Percentiles rank a stretch among this genome's conserved stretches.
These are phyloP conservation scores for Eptesicus fuscus DNA, from an alignment of 2,113 vertebrate species.

Conservation along the genomic window DNA sequence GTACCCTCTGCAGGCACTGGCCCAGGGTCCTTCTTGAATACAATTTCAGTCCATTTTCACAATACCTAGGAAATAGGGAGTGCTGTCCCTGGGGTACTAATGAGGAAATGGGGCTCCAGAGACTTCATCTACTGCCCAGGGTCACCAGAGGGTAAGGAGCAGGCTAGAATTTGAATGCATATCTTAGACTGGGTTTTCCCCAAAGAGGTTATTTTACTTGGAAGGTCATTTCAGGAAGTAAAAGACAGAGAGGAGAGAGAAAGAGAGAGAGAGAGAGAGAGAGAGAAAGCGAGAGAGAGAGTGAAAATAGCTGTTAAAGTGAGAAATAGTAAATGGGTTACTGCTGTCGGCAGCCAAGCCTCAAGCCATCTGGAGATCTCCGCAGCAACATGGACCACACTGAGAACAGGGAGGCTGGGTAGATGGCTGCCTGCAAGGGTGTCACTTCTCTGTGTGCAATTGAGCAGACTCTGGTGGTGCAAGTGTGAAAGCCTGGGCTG, in stretches of 20 bases:
- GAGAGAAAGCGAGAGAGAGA: not conserved
- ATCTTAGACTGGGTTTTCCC: not conserved
- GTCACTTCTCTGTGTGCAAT: too few species aligned
- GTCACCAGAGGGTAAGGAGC: not conserved
- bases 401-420: not conserved
- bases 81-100: not conserved
- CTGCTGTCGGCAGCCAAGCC: too few species aligned
- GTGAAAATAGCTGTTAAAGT: not conserved
- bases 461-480: not conserved
- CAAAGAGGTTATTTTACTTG: not conserved
- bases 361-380: not conserved
- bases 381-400: rapidly evolving
- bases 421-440: not conserved
- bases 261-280: not conserved
- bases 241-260: not conserved
- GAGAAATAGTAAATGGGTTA: not conserved
- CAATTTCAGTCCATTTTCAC: not conserved
- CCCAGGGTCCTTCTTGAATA: not conserved
- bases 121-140: not conserved
- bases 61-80: not conserved
- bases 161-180: not conserved
- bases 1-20: not conserved
- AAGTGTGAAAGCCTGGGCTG: not conserved
- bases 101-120: not conserved
- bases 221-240: not conserved